Evolutionary conservation across 2,797 vertebrate species (phyloP).

Genomic region (Neostethus bicornis): DNA sequence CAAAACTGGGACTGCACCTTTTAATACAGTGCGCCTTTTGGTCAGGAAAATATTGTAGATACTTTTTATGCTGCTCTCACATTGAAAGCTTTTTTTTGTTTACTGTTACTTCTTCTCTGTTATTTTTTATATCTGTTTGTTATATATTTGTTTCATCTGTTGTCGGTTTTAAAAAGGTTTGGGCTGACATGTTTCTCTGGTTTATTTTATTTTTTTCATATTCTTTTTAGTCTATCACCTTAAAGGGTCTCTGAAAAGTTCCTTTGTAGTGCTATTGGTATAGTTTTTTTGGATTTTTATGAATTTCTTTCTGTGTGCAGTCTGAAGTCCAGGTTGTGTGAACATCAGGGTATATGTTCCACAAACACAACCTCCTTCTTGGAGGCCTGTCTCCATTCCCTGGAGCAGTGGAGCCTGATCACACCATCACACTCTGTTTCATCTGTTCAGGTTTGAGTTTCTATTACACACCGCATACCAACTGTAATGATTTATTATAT

Average conservation of each 20-base stretch:
- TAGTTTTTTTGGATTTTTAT: neutral
- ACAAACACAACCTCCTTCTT: conserved; percentile 58
- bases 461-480: too few species aligned
- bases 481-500: neutral
- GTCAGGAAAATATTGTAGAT: too few species aligned
- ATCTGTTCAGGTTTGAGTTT: conserved; percentile 69
- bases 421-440: conserved; percentile 44
- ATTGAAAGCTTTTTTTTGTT: too few species aligned
- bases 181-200: too few species aligned
- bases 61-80: too few species aligned
- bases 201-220: too few species aligned
- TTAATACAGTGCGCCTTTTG: too few species aligned
- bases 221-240: neutral
- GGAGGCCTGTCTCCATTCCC: conserved; percentile 56
- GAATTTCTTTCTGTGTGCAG: conserved; percentile 49
- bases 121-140: too few species aligned
- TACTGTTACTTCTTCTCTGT: too few species aligned
- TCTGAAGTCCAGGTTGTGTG: conserved; percentile 65
- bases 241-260: neutral
- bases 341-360: conserved; percentile 67
- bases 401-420: conserved; percentile 73
- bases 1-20: too few species aligned
- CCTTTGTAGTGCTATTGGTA: neutral
- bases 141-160: too few species aligned
- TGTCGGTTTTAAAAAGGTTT: too few species aligned